Evolutionary conservation across 2,888 invertebrate species (phyloP).

Genomic region (Auanema freiburgensis): DNA sequence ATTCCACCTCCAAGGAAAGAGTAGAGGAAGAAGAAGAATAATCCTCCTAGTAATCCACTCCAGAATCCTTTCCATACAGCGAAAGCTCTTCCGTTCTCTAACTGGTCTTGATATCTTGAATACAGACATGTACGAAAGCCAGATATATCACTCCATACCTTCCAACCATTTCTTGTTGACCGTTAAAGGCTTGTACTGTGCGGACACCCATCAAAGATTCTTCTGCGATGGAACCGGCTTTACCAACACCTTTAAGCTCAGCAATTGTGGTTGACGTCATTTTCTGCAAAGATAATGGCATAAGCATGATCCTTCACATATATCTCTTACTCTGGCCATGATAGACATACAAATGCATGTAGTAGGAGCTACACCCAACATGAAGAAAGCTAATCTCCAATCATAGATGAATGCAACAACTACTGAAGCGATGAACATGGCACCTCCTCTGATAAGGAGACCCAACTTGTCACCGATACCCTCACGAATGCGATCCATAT

Average conservation of each 20-base stretch:
- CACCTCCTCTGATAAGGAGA: slow-evolving; percentile 45
- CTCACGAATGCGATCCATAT: slow-evolving; percentile 49
- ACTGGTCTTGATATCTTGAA: slow-evolving; percentile 32
- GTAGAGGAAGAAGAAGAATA: slow-evolving; percentile 53
- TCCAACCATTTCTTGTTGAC: slow-evolving; percentile 47
- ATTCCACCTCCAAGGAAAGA: slow-evolving; percentile 48
- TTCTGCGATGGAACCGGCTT: slow-evolving; percentile 54
- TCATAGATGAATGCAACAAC: slow-evolving; percentile 48
- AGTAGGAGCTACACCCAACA: slow-evolving; percentile 51
- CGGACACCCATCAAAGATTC: slow-evolving; percentile 51
- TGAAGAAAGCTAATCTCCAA: slow-evolving; percentile 52
- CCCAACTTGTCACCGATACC: slow-evolving; percentile 58
- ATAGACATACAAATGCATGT: slow-evolving; percentile 52
- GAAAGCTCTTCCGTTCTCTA: slow-evolving; percentile 41
- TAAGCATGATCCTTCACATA: background rate
- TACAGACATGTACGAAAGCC: background rate
- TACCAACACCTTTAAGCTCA: slow-evolving; percentile 41
- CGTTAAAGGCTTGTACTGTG: slow-evolving; percentile 55
- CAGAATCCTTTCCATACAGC: slow-evolving; percentile 52
- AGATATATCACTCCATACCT: slow-evolving; percentile 18
- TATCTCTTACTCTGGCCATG: slow-evolving; percentile 38
- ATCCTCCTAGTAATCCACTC: slow-evolving; percentile 52
- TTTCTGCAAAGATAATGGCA: slow-evolving; percentile 30
- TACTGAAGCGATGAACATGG: slow-evolving; percentile 46
- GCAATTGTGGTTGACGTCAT: slow-evolving; percentile 41